A percentile compares a stretch with the other conserved stretches of the same genome.
Conservation (phyloP, 2,888 invertebrate genomes). For the Agrotis ipsilon region DNA sequence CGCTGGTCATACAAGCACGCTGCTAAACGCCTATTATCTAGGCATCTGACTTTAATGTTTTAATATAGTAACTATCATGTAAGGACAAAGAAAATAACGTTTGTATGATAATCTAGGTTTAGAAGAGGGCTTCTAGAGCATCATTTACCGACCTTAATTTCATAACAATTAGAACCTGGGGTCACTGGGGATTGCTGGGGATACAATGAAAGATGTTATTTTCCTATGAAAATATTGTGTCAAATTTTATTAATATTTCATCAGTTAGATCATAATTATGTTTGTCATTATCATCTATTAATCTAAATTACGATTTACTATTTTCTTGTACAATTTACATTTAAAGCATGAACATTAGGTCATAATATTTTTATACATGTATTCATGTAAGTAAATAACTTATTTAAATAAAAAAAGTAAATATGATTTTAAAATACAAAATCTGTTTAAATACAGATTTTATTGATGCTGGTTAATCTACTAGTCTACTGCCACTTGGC, state of each 20-base stretch:
- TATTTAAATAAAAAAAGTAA: constrained; percentile 25
- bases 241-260: constrained; percentile 59
- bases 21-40: too few species aligned
- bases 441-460: constrained; percentile 41
- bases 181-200: too few species aligned
- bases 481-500: constrained; percentile 3
- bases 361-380: constrained; percentile 53
- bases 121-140: too few species aligned
- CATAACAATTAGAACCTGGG: too few species aligned
- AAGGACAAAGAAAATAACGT: too few species aligned
- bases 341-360: constrained; percentile 69
- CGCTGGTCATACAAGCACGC: too few species aligned
- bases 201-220: too few species aligned
- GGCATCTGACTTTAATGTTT: too few species aligned
- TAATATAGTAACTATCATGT: too few species aligned
- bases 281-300: constrained; percentile 57
- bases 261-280: constrained; percentile 58
- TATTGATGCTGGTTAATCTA: constrained; percentile 17
- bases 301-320: constrained; percentile 55
- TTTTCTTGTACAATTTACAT: constrained; percentile 64
- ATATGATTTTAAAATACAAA: constrained; percentile 32
- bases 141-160: too few species aligned
- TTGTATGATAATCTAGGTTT: too few species aligned
- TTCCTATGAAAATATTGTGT: constrained; percentile 62
- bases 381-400: constrained; percentile 56